Percentiles rank a stretch among this genome's conserved stretches.
phyloP scores from a whole-genome alignment of 2,113 vertebrate species.

The Aspidoscelis tigris region DNA sequence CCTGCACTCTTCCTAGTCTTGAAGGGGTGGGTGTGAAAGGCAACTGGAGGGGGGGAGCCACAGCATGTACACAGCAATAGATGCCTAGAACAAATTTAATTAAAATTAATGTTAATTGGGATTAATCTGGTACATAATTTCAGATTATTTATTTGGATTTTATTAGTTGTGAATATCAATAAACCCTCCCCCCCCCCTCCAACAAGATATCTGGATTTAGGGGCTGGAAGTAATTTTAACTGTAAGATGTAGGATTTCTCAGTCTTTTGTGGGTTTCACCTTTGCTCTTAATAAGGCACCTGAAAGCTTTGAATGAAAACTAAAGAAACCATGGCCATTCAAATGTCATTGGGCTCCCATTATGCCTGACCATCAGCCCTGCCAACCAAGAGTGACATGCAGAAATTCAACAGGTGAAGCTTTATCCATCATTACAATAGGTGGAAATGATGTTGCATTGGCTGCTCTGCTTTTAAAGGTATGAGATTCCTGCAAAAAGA shows the following conservation, averaged over 20 bases:
- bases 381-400: neutral
- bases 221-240: neutral
- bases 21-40: neutral
- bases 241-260: neutral
- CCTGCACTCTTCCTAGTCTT: neutral
- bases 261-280: neutral
- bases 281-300: neutral
- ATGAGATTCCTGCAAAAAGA: neutral
- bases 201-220: neutral
- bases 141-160: neutral
- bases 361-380: neutral
- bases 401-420: slow-evolving; percentile 10
- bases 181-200: neutral
- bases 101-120: neutral
- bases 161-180: neutral
- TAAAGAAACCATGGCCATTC: no score
- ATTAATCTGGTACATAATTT: neutral
- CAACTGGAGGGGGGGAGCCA: neutral
- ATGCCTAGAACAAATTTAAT: neutral
- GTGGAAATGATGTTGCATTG: no score
- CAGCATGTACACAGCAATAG: neutral
- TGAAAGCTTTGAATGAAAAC: no score
- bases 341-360: no score
- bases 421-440: neutral
- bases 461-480: neutral